Conservation (phyloP, 2,113 vertebrate genomes). For the Trinectes maculatus region DNA sequence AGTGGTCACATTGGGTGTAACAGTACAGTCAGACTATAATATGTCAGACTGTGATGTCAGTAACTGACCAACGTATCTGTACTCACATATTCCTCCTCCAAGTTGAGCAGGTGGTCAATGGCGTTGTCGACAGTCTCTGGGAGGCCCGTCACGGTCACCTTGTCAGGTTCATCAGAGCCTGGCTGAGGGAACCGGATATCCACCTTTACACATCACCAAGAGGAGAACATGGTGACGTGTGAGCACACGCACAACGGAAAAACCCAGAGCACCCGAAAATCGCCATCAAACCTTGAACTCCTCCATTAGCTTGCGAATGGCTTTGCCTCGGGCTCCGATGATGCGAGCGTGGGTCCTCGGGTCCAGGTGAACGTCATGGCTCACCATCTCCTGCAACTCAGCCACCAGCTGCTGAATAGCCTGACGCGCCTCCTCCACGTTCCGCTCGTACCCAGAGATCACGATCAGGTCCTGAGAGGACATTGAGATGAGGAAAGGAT, state of each 20-base stretch:
- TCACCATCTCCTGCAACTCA: slow-evolving; percentile 86
- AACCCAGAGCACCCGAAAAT: neutral
- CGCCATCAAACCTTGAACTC: slow-evolving; percentile 82
- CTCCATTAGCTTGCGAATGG: slow-evolving; percentile 87
- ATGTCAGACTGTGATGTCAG: no score
- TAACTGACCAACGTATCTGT: neutral
- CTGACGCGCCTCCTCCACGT: slow-evolving; percentile 79
- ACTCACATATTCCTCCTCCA: slow-evolving; percentile 89
- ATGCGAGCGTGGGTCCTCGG: slow-evolving; percentile 86
- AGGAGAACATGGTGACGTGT: neutral
- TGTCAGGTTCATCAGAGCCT: slow-evolving; percentile 82
- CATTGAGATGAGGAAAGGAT: neutral
- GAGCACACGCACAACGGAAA: neutral
- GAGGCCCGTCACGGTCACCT: slow-evolving; percentile 84
- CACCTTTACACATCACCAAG: slow-evolving; percentile 70
- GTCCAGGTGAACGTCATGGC: slow-evolving; percentile 83
- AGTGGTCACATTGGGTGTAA: no score
- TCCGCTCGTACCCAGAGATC: slow-evolving; percentile 85
- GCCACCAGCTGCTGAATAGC: slow-evolving; percentile 85
- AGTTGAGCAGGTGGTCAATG: slow-evolving; percentile 85
- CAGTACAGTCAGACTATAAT: no score
- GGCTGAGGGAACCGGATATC: slow-evolving; percentile 87
- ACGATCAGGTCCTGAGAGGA: slow-evolving; percentile 80
- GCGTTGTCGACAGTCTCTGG: slow-evolving; percentile 85
- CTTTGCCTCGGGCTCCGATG: slow-evolving; percentile 84